Percentiles rank a stretch among this genome's conserved stretches.
phyloP scores from a whole-genome alignment of 2,113 vertebrate genomes.

The Eretmochelys imbricata region DNA sequence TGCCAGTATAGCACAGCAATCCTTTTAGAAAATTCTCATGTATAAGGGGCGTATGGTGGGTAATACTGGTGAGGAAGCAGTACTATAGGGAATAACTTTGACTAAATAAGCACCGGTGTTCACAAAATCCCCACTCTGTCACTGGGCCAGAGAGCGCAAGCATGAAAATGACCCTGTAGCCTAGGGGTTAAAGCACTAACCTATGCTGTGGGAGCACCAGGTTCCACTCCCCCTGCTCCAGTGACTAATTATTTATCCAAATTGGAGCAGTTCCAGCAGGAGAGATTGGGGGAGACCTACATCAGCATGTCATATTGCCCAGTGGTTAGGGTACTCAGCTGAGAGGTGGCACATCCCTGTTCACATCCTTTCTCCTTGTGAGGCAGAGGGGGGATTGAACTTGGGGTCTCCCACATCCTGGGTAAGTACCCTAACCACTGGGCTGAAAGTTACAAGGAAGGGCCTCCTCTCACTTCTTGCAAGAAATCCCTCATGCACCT shows the following conservation, averaged over 20 bases:
- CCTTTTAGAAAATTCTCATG: slow-evolving; percentile 60
- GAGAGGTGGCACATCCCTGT: not conserved
- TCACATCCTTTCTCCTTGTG: not conserved
- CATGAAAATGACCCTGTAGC: not conserved
- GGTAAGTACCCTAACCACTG: no score
- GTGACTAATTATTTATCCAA: not conserved
- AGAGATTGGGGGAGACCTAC: not conserved
- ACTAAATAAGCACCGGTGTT: slow-evolving; percentile 11
- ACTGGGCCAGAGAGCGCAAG: no score
- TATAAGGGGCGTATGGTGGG: slow-evolving; percentile 39
- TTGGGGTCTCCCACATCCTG: no score
- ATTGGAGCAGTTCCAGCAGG: not conserved
- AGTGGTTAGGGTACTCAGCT: not conserved
- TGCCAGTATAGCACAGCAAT: slow-evolving; percentile 48
- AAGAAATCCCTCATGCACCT: no score
- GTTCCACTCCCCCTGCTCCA: no score
- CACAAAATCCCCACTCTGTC: no score
- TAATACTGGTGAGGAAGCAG: not conserved
- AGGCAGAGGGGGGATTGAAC: not conserved
- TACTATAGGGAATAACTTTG: slow-evolving; percentile 17
- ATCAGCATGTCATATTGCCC: not conserved
- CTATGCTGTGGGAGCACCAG: not conserved
- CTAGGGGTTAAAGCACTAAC: not conserved
- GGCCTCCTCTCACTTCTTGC: no score
- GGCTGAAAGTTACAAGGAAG: no score